Evolutionary conservation across 2,113 vertebrate species (phyloP), one percentile per base, ranked within the genome.

Genomic region (Eublepharis macularius): DNA sequence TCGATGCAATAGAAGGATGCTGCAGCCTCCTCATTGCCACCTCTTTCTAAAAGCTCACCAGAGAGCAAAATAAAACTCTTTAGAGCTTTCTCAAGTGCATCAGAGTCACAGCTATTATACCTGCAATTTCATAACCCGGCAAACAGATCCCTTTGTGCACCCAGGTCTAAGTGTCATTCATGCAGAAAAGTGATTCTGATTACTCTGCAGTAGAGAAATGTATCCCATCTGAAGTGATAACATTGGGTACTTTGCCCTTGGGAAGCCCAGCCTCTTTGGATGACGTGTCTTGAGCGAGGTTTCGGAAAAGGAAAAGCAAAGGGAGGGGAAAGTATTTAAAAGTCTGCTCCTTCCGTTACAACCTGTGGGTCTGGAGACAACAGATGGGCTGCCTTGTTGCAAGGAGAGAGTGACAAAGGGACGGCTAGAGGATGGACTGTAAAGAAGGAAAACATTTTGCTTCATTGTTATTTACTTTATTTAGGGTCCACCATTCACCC

Each of bases 121-220:
- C 88, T 86, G 89, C 88, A 91, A 88, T 95, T 95, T 94, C 91
- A 90, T 93, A 91, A 93, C 80, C 92, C 82, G 85, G 87, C 90
- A 93, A 93, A 83, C 90, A 81, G 84, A 92, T 85, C 86, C 81
- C 57, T 93, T 88, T 92, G 90, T 92, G 83, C 87, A 81, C 65
- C 76, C 63, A 76, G 85, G 81, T 90, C 86, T 86, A 43, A 87
- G 82, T 86, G 86, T 76, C 92, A 91, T 81, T 0, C 0, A 74
- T 68, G 89, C 90, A 90, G 88, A 88, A 94, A 94, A 80, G 11
- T 0, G 83, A 82, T 85, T 85, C 76, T 86, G 90, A 89, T 93
- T 63, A 54, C 76, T 68, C 86, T 84, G 63, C 41, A 87, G 87
- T 88, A 70, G 57, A 82, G 92, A 83, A 91, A 83, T 12, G 6